Conservation (phyloP, 1,140 invertebrate genomes). For the Hydropsyche tenuis region DNA sequence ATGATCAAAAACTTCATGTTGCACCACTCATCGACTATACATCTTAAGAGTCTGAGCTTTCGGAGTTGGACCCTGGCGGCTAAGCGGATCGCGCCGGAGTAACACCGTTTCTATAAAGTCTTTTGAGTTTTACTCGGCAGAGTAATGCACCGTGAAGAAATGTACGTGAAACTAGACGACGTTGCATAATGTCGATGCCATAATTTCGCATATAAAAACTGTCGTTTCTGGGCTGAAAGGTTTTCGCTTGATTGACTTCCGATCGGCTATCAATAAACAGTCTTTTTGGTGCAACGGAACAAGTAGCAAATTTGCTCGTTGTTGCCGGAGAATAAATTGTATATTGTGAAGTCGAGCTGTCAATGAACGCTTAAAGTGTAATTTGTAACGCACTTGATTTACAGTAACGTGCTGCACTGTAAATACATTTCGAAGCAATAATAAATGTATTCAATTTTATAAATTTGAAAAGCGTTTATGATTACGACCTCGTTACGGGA, state of each 20-base stretch:
- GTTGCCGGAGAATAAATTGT: slow-evolving; percentile 30
- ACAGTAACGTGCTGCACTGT: slow-evolving; percentile 19
- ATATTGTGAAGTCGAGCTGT: slow-evolving; percentile 40
- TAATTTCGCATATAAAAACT: slow-evolving; percentile 48
- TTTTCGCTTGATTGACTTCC: slow-evolving; percentile 46
- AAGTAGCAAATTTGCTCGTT: slow-evolving; percentile 36
- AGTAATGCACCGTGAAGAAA: slow-evolving; percentile 49
- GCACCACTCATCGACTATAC: slow-evolving; percentile 34
- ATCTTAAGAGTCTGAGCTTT: slow-evolving; percentile 30
- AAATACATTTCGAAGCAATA: not conserved
- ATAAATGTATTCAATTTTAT: not conserved
- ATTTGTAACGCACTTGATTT: slow-evolving; percentile 42
- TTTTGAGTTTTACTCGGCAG: slow-evolving; percentile 44
- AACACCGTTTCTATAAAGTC: slow-evolving; percentile 40
- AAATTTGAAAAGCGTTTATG: not conserved
- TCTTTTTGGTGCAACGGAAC: no score
- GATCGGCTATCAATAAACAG: slow-evolving; percentile 35
- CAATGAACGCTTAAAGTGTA: slow-evolving; percentile 37
- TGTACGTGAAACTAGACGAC: slow-evolving; percentile 43
- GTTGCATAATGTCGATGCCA: slow-evolving; percentile 48
- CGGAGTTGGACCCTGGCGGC: slow-evolving; percentile 15
- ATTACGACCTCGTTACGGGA: no score
- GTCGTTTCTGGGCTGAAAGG: slow-evolving; percentile 44
- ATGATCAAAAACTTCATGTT: slow-evolving; percentile 41
- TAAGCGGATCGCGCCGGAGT: slow-evolving; percentile 38